Percentiles rank a stretch among this genome's conserved stretches.
Evolutionary conservation across 2,113 vertebrate species (phyloP).

Genomic region (Calyptommatus sinebrachiatus): DNA sequence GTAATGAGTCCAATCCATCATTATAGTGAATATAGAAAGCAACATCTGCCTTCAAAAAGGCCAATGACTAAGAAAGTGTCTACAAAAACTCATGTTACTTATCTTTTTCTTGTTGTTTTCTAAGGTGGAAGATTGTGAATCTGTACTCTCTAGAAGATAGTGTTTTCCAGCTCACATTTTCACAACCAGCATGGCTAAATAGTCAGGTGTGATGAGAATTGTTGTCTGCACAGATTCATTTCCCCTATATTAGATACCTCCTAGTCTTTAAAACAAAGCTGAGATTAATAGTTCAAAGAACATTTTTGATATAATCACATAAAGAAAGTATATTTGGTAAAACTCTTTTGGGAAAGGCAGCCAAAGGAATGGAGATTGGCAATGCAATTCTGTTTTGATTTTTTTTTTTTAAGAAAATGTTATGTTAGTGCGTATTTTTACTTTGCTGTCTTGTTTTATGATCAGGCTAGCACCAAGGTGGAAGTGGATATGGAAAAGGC

Average conservation of each 20-base stretch:
- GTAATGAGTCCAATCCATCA: no score
- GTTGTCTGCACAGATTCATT: not conserved
- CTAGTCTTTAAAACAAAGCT: not conserved
- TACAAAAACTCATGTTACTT: no score
- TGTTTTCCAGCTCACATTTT: not conserved
- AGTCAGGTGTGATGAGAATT: not conserved
- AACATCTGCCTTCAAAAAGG: no score
- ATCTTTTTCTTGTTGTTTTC: no score
- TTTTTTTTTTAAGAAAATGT: not conserved
- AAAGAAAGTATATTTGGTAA: not conserved
- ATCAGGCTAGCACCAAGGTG: constrained; percentile 91
- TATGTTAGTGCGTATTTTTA: fast-evolving
- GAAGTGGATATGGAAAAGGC: constrained; percentile 95
- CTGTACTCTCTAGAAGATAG: not conserved
- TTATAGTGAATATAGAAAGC: no score
- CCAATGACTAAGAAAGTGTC: no score
- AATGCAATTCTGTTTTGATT: not conserved
- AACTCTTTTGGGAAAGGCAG: not conserved
- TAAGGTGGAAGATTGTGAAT: not conserved
- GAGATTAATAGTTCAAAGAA: not conserved
- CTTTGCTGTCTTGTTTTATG: constrained; percentile 21
- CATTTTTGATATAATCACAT: not conserved
- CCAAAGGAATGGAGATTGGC: not conserved
- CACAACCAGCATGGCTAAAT: not conserved
- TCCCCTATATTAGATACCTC: not conserved